Evolutionary conservation across 2,888 invertebrate species (phyloP).

Genomic region (Mongoloraphidia duomilia): DNA sequence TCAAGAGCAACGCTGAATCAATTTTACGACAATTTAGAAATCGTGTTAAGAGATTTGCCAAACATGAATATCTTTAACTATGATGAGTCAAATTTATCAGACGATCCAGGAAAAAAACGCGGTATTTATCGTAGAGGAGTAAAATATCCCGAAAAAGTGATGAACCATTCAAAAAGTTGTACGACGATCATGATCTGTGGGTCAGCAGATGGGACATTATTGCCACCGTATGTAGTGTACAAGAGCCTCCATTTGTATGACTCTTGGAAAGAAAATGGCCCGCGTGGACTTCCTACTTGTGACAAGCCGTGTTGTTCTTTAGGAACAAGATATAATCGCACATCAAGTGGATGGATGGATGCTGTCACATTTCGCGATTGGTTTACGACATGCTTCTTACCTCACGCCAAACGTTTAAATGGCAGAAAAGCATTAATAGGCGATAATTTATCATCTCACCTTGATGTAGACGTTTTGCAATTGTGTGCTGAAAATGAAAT

Average conservation of each 20-base stretch:
- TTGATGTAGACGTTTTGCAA: constrained; percentile 1
- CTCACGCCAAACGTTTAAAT: constrained; percentile 6
- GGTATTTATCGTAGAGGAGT: constrained; percentile 10
- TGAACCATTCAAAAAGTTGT: constrained; percentile 10
- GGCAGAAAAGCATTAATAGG: constrained; percentile 8
- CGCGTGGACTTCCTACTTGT: constrained; percentile 5
- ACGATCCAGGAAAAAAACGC: constrained; percentile 21
- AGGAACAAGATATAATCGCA: constrained; percentile 4
- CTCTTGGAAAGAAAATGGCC: constrained; percentile 6
- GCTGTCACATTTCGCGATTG: constrained; percentile 1
- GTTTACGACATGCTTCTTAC: constrained; percentile 7
- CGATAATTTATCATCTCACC: constrained; percentile 7
- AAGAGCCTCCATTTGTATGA: constrained; percentile 12
- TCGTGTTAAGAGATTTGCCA: background rate
- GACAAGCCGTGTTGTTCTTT: constrained; percentile 4
- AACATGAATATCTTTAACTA: constrained; percentile 20
- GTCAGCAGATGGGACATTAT: constrained; percentile 17
- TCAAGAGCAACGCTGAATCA: constrained; percentile 5
- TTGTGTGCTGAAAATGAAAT: constrained; percentile 6
- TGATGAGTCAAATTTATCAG: constrained; percentile 18
- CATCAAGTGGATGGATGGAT: constrained; percentile 4
- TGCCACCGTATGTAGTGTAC: constrained; percentile 21
- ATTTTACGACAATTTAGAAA: background rate
- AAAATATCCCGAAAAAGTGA: constrained; percentile 12
- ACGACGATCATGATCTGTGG: constrained; percentile 19